Conservation (phyloP, 92 coral and sea anemone species). For the Paragorgia papillata region DNA sequence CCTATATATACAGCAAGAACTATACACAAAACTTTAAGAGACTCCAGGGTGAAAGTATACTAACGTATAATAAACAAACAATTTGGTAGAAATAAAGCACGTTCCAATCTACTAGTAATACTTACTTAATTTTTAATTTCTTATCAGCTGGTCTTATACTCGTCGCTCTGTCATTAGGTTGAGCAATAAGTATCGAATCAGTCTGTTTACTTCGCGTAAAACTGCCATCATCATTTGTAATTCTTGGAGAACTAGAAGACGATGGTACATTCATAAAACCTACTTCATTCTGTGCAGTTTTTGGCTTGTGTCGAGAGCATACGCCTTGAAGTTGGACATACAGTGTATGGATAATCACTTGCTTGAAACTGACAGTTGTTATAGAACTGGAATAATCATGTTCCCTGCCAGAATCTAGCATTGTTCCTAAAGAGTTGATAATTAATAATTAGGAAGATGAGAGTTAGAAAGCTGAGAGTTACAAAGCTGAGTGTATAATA, state of each 20-base stretch:
- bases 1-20: no score
- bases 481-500: no score
- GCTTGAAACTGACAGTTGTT: slow-evolving; percentile 46
- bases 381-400: neutral
- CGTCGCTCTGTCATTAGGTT: slow-evolving; percentile 91
- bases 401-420: slow-evolving; percentile 58
- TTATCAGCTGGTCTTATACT: slow-evolving; percentile 93
- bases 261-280: neutral
- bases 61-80: no score
- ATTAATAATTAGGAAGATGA: no score
- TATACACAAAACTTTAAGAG: no score
- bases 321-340: slow-evolving; percentile 71
- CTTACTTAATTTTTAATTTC: slow-evolving; percentile 75
- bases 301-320: slow-evolving; percentile 42
- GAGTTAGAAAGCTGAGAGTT: no score
- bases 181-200: slow-evolving; percentile 64
- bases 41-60: no score
- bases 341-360: slow-evolving; percentile 74
- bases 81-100: no score
- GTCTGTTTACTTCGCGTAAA: slow-evolving; percentile 51
- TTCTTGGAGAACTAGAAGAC: slow-evolving; percentile 15
- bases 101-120: no score
- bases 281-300: neutral
- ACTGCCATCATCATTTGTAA: neutral
- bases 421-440: no score